phyloP scores from a whole-genome alignment of 2,797 vertebrate species.

The Carduelis carduelis region DNA sequence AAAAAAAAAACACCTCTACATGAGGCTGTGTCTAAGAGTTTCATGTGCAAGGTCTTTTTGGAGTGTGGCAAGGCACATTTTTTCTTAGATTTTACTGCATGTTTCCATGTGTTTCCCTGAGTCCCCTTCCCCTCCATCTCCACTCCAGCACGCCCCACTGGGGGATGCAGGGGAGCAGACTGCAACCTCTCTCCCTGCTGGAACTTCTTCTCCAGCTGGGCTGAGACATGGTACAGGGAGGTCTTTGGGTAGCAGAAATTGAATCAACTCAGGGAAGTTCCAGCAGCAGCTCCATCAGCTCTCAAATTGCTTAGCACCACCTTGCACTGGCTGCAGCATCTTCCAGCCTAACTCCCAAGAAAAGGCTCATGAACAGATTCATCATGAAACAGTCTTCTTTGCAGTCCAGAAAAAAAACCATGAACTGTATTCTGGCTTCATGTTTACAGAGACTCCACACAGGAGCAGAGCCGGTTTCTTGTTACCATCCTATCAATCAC shows the following conservation, averaged over 20 bases:
- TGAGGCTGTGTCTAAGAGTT: not conserved
- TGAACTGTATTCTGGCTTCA: not conserved
- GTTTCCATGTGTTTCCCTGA: not conserved
- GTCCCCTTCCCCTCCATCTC: not conserved
- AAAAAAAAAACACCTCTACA: not conserved
- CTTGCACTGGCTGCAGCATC: not conserved
- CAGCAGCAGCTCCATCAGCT: not conserved
- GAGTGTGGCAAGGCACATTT: not conserved
- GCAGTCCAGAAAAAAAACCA: not conserved
- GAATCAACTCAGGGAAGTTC: not conserved
- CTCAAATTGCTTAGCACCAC: not conserved
- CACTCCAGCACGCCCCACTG: accelerated
- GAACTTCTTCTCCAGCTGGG: not conserved
- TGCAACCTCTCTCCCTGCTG: not conserved
- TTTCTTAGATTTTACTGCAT: not conserved
- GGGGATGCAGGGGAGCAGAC: not conserved
- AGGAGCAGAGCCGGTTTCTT: not conserved
- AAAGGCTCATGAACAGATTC: not conserved
- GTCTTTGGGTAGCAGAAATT: not conserved
- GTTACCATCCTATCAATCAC: not conserved
- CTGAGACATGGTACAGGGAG: not conserved
- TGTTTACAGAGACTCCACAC: not conserved
- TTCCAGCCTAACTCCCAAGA: not conserved
- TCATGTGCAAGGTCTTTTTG: not conserved
- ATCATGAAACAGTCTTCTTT: not conserved